Evolutionary conservation across 2,113 vertebrate genomes (phyloP).

Genomic region (Daphoenositta chrysoptera): DNA sequence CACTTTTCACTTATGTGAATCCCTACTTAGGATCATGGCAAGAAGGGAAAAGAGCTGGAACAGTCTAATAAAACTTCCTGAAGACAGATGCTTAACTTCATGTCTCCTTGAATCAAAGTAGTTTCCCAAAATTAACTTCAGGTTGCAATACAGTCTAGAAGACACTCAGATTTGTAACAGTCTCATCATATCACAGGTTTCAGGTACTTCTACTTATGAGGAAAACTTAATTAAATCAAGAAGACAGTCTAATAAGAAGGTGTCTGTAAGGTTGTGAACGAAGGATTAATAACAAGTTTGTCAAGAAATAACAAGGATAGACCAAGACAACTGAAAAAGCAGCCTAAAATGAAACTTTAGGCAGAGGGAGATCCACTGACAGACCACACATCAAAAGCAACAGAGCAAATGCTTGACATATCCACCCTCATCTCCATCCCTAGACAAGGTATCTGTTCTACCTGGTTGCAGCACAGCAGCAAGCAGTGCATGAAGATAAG

Average conservation of each 20-base stretch:
- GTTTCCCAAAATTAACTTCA: not conserved
- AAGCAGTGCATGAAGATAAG: conserved; percentile 89
- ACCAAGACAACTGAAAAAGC: not conserved
- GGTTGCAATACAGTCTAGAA: not conserved
- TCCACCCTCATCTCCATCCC: not conserved
- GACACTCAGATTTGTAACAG: not conserved
- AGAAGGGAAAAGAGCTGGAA: not conserved
- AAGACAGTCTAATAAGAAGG: not conserved
- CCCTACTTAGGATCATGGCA: not conserved
- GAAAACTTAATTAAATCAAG: not conserved
- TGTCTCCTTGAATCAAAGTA: not conserved
- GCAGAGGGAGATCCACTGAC: not conserved
- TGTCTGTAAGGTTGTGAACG: not conserved
- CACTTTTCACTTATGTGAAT: not conserved
- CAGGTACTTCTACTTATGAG: not conserved
- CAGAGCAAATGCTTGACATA: not conserved
- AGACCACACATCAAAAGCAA: not conserved
- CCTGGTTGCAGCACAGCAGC: conserved; percentile 87
- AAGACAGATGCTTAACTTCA: not conserved
- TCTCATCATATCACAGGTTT: not conserved
- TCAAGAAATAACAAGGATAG: not conserved
- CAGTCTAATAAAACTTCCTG: not conserved
- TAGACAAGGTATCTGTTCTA: conserved; percentile 20
- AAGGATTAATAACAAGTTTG: not conserved
- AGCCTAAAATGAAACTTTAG: not conserved